Evolutionary conservation across 2,888 invertebrate species (phyloP).

Genomic region (Idaea biselata): DNA sequence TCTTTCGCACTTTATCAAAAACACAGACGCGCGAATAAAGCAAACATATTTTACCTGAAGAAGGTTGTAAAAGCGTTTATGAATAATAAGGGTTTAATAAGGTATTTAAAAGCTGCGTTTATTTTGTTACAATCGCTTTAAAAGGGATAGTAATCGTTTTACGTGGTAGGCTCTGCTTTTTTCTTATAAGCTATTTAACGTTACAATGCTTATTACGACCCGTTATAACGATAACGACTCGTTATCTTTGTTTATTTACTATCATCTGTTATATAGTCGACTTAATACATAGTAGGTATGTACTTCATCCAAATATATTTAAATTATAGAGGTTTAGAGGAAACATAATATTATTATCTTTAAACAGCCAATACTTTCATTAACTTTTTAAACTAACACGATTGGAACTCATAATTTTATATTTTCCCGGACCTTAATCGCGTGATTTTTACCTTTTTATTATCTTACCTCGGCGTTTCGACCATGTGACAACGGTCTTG

Average conservation of each 20-base stretch:
- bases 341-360: background rate
- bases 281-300: conserved; percentile 6
- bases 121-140: background rate
- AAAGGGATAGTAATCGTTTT: conserved; percentile 14
- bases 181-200: conserved; percentile 21
- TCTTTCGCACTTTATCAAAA: too few relatives aligned
- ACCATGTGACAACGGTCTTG: too few relatives aligned
- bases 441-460: too few relatives aligned
- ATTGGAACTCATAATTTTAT: too few relatives aligned
- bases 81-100: too few relatives aligned
- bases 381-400: too few relatives aligned
- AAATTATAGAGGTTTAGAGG: background rate
- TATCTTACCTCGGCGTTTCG: too few relatives aligned
- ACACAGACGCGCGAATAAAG: too few relatives aligned
- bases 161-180: conserved; percentile 23
- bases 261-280: conserved; percentile 18
- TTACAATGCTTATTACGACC: conserved; percentile 5
- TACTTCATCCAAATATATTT: conserved; percentile 9
- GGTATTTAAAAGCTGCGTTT: too few relatives aligned
- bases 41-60: too few relatives aligned
- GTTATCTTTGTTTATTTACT: conserved; percentile 5
- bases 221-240: background rate
- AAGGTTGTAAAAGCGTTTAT: too few relatives aligned
- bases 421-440: too few relatives aligned
- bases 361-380: background rate